phyloP scores from a whole-genome alignment of 2,797 vertebrate species.

The Artibeus lituratus region DNA sequence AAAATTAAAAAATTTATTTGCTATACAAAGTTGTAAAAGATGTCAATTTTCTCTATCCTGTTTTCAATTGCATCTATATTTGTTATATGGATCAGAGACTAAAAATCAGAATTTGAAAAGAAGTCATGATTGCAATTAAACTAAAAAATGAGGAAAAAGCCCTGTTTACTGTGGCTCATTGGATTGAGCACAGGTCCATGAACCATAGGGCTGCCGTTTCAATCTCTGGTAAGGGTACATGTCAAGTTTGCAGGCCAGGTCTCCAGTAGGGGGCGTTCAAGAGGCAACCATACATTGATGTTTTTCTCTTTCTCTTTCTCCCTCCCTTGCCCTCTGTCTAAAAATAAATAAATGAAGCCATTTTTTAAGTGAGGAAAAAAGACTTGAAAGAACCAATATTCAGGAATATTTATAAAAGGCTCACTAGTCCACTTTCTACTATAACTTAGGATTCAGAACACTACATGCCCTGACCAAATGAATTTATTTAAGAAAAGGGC shows the following conservation, averaged over 20 bases:
- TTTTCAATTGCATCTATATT: neutral
- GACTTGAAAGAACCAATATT: neutral
- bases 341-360: too few relatives aligned
- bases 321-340: too few relatives aligned
- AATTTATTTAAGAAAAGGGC: neutral
- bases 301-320: too few relatives aligned
- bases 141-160: neutral
- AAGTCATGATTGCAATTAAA: neutral
- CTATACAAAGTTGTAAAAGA: neutral
- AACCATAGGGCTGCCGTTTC: too few relatives aligned
- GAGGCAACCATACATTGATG: too few relatives aligned
- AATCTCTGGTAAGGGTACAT: too few relatives aligned
- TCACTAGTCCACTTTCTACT: neutral
- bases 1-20: neutral
- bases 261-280: too few relatives aligned
- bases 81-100: neutral
- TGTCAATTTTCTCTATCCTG: neutral
- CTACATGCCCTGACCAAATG: neutral
- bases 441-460: neutral
- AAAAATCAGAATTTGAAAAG: slow-evolving; percentile 17
- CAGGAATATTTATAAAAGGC: neutral
- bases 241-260: too few relatives aligned
- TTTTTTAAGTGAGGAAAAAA: neutral
- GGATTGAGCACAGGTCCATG: too few relatives aligned
- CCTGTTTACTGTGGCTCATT: too few relatives aligned